These are phyloP conservation scores for Zosterops lateralis DNA, from an alignment of 2,113 vertebrate species.

Conservation along the genomic window DNA sequence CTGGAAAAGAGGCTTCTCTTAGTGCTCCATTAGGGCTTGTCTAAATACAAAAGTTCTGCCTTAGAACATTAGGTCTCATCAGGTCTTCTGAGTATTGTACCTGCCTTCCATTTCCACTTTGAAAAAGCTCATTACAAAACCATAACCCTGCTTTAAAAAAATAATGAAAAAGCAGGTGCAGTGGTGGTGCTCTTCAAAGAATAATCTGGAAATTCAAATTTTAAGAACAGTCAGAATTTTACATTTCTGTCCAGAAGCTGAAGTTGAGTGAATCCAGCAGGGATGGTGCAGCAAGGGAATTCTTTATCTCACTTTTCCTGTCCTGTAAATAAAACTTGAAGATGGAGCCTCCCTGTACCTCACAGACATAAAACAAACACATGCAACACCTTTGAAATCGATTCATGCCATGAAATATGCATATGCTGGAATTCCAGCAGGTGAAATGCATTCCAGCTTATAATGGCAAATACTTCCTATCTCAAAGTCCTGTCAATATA, in stretches of 20 bases:
- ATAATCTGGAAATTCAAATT: neutral
- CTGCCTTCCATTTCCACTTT: neutral
- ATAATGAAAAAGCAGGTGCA: neutral
- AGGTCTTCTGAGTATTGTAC: neutral
- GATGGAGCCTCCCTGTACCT: neutral
- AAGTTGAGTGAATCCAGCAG: neutral
- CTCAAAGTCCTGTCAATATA: neutral
- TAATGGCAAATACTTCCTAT: neutral
- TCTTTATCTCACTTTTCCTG: neutral
- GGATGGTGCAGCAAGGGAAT: neutral
- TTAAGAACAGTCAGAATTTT: neutral
- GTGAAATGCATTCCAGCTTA: neutral
- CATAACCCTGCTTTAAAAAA: neutral
- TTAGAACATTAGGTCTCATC: neutral
- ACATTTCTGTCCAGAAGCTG: neutral
- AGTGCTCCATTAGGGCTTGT: neutral
- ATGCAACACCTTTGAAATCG: neutral
- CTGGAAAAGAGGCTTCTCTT: neutral
- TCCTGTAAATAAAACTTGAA: neutral
- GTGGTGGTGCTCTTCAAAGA: neutral
- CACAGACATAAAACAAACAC: neutral
- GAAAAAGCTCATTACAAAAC: neutral
- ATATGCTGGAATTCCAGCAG: neutral
- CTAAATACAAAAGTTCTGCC: neutral
- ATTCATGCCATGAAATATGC: neutral